Evolutionary conservation across 2,797 vertebrate species (phyloP), one percentile per base, ranked within the genome.

Genomic region (Poecilia velifera): DNA sequence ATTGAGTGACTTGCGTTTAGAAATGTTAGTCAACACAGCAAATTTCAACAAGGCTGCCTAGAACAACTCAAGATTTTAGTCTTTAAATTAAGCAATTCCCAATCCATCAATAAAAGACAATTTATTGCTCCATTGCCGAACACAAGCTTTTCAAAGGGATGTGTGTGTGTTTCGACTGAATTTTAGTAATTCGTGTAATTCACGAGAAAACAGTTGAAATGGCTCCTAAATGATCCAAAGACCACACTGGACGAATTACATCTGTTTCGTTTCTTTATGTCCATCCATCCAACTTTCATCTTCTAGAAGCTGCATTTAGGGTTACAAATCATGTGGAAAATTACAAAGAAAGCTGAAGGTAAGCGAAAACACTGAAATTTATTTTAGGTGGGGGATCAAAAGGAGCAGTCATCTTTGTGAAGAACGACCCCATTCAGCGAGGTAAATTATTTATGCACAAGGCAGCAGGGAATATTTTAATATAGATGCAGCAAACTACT

Each of bases 1-100:
- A 91, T 89, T 92, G 88, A 95, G 88, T 86, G 92, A 92, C 84
- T 92, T 89, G 79, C 88, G 88, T 84, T 45, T 77, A 84, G 78
- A 82, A 84, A 88, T 77, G 82, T 88, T 90, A 90, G 92, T 91
- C 88, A 93, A 91, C 88, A 87, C 47, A 76, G 64, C 59, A 87
- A 87, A 86, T 85, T 91, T 93, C 83, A 91, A 88, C 84, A 81
- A 76, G 77, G 7, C 76, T 55, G 76, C 72, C 81, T 89, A 88
- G 82, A 83, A 72, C 81, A 87, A 84, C 82, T 85, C 81, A 83
- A 86, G 81, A 73, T 80, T 90, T 90, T 78, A 82, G 83, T 88
- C 82, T 82, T 74, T 76, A 43, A 76, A 87, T 88, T 46, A 28
- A 71, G n/a, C n/a, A 87, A 81, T 47, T 82, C 71, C 80, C 79